Evolutionary conservation across 2,888 invertebrate genomes (phyloP).

Genomic region (Congeria kusceri): DNA sequence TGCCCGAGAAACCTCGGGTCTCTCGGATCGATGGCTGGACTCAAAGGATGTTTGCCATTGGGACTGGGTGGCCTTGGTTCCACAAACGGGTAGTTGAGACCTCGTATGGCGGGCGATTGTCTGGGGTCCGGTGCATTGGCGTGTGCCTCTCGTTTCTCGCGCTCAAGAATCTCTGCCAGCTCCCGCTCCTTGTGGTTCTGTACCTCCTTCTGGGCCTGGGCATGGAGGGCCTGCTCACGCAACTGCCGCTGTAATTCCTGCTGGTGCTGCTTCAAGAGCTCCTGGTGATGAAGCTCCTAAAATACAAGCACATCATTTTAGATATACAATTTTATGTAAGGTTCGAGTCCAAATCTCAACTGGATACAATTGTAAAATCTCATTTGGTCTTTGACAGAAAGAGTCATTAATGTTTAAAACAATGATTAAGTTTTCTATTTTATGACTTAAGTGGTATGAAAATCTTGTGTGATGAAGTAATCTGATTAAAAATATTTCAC

Average conservation of each 20-base stretch:
- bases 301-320: too few relatives aligned
- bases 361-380: too few relatives aligned
- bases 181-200: conserved; percentile 63
- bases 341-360: too few relatives aligned
- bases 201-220: conserved; percentile 64
- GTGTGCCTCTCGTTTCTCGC: conserved; percentile 52
- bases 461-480: too few relatives aligned
- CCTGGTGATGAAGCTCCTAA: conserved; percentile 50
- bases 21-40: conserved; percentile 61
- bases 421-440: background rate
- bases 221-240: conserved; percentile 53
- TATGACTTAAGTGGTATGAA: background rate
- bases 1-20: conserved; percentile 53
- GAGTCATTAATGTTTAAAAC: conserved; percentile 1
- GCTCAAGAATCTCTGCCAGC: conserved; percentile 45
- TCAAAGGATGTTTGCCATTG: conserved; percentile 54
- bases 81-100: conserved; percentile 60
- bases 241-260: conserved; percentile 47
- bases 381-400: background rate
- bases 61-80: conserved; percentile 62
- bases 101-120: conserved; percentile 48
- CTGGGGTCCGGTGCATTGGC: conserved; percentile 28
- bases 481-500: too few relatives aligned
- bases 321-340: too few relatives aligned
- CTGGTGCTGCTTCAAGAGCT: conserved; percentile 61